A percentile compares a stretch with the other conserved stretches of the same genome.
Evolutionary conservation across 1,140 invertebrate genomes (phyloP).

Genomic region (Xylocopa sonorina): DNA sequence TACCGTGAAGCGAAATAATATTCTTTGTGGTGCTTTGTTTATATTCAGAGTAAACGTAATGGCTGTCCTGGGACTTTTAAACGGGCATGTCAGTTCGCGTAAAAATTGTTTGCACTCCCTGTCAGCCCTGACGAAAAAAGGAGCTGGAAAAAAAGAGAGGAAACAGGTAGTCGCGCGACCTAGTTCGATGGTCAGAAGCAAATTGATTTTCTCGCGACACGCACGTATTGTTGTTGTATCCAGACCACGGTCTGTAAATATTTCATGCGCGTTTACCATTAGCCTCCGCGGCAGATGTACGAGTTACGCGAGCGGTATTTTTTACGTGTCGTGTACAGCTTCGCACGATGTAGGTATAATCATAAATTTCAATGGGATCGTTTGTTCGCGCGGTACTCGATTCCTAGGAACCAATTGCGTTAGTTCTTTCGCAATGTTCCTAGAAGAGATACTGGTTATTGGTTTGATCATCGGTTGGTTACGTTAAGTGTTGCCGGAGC

Average conservation of each 20-base stretch:
- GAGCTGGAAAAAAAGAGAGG: not conserved
- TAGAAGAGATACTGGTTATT: not conserved
- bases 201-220: slow-evolving; percentile 20
- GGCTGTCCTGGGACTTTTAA: too few species aligned
- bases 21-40: too few species aligned
- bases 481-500: not conserved
- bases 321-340: slow-evolving; percentile 16
- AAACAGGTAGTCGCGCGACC: not conserved
- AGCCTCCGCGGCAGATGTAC: slow-evolving; percentile 24
- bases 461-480: not conserved
- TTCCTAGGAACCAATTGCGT: slow-evolving; percentile 35
- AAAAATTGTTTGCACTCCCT: too few species aligned
- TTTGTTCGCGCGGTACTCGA: slow-evolving; percentile 17
- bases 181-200: not conserved
- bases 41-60: too few species aligned
- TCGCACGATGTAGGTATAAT: slow-evolving; percentile 30
- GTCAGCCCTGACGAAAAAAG: not conserved
- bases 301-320: slow-evolving; percentile 34
- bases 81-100: too few species aligned
- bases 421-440: slow-evolving; percentile 17
- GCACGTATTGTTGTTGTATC: not conserved
- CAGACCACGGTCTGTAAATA: slow-evolving; percentile 5
- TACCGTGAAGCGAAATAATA: too few species aligned
- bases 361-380: slow-evolving; percentile 37
- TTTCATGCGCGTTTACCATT: slow-evolving; percentile 33